phyloP scores from a whole-genome alignment of 1,140 invertebrate species.

The Zaprionus gabonicus region DNA sequence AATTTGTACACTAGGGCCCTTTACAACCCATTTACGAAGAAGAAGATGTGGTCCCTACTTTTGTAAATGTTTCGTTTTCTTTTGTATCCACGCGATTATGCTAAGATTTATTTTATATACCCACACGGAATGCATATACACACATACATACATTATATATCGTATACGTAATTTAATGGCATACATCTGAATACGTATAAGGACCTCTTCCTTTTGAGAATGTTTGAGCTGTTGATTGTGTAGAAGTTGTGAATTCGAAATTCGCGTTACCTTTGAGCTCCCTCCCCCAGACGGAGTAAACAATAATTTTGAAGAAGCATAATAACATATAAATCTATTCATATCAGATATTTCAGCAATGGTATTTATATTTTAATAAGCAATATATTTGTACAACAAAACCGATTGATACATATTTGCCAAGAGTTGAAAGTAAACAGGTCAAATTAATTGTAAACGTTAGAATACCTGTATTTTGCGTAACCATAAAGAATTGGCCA shows the following conservation, averaged over 20 bases:
- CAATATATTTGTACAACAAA: constrained; percentile 52
- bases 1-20: constrained; percentile 35
- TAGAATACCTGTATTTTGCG: constrained; percentile 33
- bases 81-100: constrained; percentile 31
- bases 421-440: constrained; percentile 32
- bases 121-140: constrained; percentile 14
- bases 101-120: constrained; percentile 20
- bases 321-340: constrained; percentile 49
- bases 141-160: constrained; percentile 26
- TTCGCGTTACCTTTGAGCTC: constrained; percentile 36
- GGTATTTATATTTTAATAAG: constrained; percentile 69
- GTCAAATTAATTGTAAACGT: constrained; percentile 31
- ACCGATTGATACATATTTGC: constrained; percentile 28
- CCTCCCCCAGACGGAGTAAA: constrained; percentile 33
- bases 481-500: constrained; percentile 53
- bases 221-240: constrained; percentile 41
- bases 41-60: constrained; percentile 24
- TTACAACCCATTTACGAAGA: constrained; percentile 30
- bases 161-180: neutral
- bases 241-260: constrained; percentile 35
- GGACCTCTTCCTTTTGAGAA: constrained; percentile 64
- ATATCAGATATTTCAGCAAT: constrained; percentile 65
- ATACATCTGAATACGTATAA: constrained; percentile 42
- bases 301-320: constrained; percentile 55
- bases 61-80: constrained; percentile 60